phyloP scores from a whole-genome alignment of 1,140 invertebrate genomes.

The Platorchestia sp. region DNA sequence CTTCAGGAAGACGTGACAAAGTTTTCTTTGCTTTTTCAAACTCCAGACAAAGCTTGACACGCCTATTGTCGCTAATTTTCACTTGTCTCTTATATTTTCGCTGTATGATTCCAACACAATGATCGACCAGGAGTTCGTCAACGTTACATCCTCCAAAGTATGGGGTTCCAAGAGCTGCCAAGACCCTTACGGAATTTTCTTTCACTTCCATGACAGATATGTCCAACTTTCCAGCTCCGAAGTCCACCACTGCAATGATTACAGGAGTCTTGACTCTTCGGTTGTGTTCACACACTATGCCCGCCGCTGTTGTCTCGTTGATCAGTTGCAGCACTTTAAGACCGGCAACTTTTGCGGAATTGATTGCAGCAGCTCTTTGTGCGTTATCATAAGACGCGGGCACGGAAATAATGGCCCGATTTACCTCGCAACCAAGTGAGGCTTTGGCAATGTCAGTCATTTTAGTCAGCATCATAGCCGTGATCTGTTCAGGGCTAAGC shows the following conservation, averaged over 20 bases:
- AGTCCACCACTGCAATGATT: too few species aligned
- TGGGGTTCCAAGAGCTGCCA: not conserved
- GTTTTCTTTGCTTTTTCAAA: conserved; percentile 99
- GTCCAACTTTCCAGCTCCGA: too few species aligned
- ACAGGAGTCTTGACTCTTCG: not conserved
- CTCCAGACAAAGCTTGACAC: conserved; percentile 82
- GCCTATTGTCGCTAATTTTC: not conserved
- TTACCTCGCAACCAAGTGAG: not conserved
- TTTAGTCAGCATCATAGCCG: too few species aligned
- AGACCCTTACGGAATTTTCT: not conserved
- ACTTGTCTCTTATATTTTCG: not conserved
- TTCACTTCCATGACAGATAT: too few species aligned
- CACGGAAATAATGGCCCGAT: too few species aligned
- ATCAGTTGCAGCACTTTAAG: not conserved
- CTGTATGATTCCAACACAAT: not conserved
- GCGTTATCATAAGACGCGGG: not conserved
- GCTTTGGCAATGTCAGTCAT: not conserved
- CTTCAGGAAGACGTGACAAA: conserved; percentile 94
- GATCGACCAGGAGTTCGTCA: not conserved
- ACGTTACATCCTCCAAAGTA: not conserved
- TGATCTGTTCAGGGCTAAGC: too few species aligned
- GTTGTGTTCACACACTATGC: not conserved
- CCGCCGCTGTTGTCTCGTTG: too few species aligned
- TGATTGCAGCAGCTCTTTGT: not conserved
- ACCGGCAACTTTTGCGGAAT: too few species aligned